These are phyloP conservation scores for Tragelaphus strepsiceros DNA, from an alignment of 2,113 vertebrate genomes.

Conservation along the genomic window DNA sequence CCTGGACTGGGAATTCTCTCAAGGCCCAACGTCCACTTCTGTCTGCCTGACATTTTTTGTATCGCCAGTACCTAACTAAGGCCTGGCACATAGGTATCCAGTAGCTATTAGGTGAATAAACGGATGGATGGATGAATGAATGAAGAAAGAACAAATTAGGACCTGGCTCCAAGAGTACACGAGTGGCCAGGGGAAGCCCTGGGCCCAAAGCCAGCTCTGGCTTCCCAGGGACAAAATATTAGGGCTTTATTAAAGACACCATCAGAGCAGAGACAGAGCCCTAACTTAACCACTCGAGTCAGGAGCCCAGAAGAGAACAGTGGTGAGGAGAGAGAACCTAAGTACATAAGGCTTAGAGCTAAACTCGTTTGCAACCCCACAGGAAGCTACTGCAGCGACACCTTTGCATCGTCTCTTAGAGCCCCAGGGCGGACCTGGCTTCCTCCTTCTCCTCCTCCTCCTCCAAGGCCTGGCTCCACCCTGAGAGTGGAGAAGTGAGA, in stretches of 20 bases:
- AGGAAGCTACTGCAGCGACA: not conserved
- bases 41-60: not conserved
- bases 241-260: not conserved
- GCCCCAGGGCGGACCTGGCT: not conserved
- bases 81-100: not conserved
- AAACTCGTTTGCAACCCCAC: not conserved
- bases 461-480: not conserved
- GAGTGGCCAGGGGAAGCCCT: not conserved
- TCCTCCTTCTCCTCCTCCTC: not conserved
- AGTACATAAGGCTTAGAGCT: not conserved
- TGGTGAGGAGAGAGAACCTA: accelerated
- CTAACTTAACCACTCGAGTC: not conserved
- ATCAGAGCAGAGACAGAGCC: not conserved
- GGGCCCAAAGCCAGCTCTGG: not conserved
- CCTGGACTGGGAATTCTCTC: not conserved
- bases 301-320: not conserved
- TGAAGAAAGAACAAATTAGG: not conserved
- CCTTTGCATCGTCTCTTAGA: not conserved
- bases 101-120: not conserved
- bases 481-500: not conserved
- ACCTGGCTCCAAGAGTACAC: not conserved
- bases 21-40: accelerated
- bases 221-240: not conserved
- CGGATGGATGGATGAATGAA: not conserved
- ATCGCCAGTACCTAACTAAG: not conserved